A percentile compares a stretch with the other conserved stretches of the same genome.
phyloP scores from a whole-genome alignment of 1,140 invertebrate species.

The Ceratosolen solmsi region DNA sequence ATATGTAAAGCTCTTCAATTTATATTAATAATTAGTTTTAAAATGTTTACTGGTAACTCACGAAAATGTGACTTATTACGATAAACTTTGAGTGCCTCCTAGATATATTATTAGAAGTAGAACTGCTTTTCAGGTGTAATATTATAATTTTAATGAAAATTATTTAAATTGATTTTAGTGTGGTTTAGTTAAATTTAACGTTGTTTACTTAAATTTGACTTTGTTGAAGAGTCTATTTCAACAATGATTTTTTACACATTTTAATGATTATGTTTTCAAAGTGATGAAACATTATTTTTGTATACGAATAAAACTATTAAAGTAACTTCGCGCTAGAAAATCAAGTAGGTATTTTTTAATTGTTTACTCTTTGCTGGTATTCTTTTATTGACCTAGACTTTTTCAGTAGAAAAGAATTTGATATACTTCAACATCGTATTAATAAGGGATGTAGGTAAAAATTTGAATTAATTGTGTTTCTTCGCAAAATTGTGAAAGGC shows the following conservation, averaged over 20 bases:
- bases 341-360: not conserved
- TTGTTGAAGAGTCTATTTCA: too few species aligned
- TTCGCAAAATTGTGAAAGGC: not conserved
- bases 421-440: not conserved
- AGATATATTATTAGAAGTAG: not conserved
- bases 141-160: not conserved
- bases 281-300: too few species aligned
- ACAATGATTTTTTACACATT: too few species aligned
- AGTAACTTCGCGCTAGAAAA: too few species aligned
- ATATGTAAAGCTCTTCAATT: not conserved
- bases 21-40: slow-evolving; percentile 14
- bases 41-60: not conserved
- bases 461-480: not conserved
- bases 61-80: not conserved
- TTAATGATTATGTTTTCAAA: too few species aligned
- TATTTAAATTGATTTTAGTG: not conserved
- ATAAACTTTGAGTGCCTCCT: not conserved
- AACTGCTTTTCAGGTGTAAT: not conserved
- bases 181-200: too few species aligned
- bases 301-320: too few species aligned
- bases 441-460: too few species aligned
- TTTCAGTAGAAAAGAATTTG: too few species aligned
- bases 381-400: not conserved
- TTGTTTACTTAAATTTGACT: too few species aligned
- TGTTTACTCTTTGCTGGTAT: not conserved